These are phyloP conservation scores for Biston betularia DNA, from an alignment of 2,888 invertebrate species.

Conservation along the genomic window DNA sequence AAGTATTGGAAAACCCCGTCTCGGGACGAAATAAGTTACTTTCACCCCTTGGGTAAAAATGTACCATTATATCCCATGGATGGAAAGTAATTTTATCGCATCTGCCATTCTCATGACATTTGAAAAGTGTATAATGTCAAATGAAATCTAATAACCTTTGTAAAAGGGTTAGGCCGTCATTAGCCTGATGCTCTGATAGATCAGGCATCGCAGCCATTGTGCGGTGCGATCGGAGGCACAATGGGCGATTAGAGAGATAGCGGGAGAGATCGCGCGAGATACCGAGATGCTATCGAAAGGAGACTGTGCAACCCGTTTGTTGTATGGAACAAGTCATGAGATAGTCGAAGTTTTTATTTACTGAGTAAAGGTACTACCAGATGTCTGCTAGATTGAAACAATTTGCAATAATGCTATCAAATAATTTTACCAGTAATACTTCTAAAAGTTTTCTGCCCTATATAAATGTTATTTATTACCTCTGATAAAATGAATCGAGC, in stretches of 20 bases:
- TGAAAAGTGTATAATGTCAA: slow-evolving; percentile 7
- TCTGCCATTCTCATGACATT: slow-evolving; percentile 19
- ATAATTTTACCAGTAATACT: no score
- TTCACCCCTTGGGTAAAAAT: no score
- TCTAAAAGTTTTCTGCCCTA: no score
- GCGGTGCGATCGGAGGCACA: slow-evolving; percentile 67
- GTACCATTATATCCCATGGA: no score
- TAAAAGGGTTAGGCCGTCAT: slow-evolving; percentile 31
- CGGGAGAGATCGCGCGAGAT: slow-evolving; percentile 61
- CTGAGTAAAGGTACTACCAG: no score
- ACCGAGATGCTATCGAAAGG: slow-evolving; percentile 66
- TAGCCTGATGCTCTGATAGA: slow-evolving; percentile 39
- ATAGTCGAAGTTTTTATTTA: not conserved
- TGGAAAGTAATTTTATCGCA: not conserved
- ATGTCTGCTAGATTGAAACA: no score
- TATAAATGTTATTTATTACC: no score
- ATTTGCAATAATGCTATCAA: no score
- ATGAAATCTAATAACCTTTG: slow-evolving; percentile 23
- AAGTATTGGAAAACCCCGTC: no score
- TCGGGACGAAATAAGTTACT: no score
- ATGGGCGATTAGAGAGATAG: slow-evolving; percentile 68
- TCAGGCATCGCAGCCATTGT: slow-evolving; percentile 57
- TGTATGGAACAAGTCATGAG: slow-evolving; percentile 42
- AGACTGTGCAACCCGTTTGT: slow-evolving; percentile 58
- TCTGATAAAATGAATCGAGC: no score